A percentile compares a stretch with the other conserved stretches of the same genome.
Evolutionary conservation across 2,888 invertebrate genomes (phyloP).

Genomic region (Callimorpha dominula): DNA sequence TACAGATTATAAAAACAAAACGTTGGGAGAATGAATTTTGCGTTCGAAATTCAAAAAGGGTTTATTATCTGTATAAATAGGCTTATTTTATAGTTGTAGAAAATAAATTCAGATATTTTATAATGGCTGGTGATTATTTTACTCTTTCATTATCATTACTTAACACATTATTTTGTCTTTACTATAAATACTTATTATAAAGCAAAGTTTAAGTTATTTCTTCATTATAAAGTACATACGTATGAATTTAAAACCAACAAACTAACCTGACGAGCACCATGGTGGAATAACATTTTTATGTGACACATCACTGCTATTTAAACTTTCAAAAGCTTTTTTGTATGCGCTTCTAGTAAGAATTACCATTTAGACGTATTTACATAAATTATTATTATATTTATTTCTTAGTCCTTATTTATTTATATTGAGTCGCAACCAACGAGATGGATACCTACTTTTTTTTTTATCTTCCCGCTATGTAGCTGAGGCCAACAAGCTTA

Average conservation of each 20-base stretch:
- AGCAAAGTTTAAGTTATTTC: background rate
- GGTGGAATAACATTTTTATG: conserved; percentile 66
- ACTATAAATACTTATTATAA: background rate
- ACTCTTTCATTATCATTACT: too few species aligned
- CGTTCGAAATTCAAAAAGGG: background rate
- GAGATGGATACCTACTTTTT: conserved; percentile 30
- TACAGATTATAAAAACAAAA: background rate
- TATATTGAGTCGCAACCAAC: conserved; percentile 35
- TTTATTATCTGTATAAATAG: background rate
- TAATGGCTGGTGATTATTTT: background rate
- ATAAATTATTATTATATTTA: background rate
- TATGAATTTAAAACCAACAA: background rate
- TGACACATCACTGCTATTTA: conserved; percentile 62
- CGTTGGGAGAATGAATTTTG: background rate
- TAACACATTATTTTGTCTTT: background rate
- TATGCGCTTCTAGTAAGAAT: conserved; percentile 64
- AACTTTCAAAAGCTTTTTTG: conserved; percentile 62
- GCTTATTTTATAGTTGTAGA: background rate
- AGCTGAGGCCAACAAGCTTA: conserved; percentile 5
- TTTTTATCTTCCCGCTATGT: conserved; percentile 24
- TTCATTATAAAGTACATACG: background rate
- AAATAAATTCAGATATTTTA: background rate
- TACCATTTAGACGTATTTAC: conserved; percentile 52
- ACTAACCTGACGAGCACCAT: conserved; percentile 75
- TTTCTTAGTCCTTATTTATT: background rate